phyloP scores from a whole-genome alignment of 2,797 vertebrate genomes.

The Acanthopagrus latus region DNA sequence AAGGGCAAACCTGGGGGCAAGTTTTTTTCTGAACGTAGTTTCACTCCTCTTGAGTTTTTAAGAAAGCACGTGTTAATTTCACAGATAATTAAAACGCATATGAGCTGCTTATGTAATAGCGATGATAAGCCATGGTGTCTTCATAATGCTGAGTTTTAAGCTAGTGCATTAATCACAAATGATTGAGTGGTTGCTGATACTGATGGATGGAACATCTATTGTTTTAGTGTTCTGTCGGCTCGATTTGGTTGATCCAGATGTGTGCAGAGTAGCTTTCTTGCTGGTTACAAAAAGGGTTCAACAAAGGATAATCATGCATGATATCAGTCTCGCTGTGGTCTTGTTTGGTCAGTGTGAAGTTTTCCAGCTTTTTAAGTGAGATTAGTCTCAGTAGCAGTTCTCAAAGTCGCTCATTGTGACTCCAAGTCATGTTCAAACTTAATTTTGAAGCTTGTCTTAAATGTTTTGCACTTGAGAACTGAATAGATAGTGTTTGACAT shows the following conservation, averaged over 20 bases:
- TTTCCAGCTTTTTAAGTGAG: neutral
- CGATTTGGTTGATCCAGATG: neutral
- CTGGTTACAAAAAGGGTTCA: neutral
- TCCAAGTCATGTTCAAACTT: neutral
- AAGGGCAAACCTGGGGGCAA: slow-evolving; percentile 21
- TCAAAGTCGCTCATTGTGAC: neutral
- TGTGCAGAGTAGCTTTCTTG: neutral
- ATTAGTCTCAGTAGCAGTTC: neutral
- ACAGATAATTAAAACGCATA: neutral
- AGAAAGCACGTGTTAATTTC: neutral
- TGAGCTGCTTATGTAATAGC: neutral
- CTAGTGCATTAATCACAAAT: too few species aligned
- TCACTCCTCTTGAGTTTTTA: neutral
- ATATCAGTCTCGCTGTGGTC: slow-evolving; percentile 18
- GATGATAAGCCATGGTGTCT: neutral
- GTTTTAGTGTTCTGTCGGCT: neutral
- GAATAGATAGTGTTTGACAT: neutral
- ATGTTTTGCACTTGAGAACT: neutral
- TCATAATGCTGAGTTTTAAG: neutral
- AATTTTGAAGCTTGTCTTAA: neutral
- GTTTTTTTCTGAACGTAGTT: neutral
- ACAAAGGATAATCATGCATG: neutral
- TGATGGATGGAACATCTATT: neutral
- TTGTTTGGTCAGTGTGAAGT: slow-evolving; percentile 27
- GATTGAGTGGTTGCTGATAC: too few species aligned